These are phyloP conservation scores for Atta texana DNA, from an alignment of 1,140 invertebrate species.

Conservation along the genomic window DNA sequence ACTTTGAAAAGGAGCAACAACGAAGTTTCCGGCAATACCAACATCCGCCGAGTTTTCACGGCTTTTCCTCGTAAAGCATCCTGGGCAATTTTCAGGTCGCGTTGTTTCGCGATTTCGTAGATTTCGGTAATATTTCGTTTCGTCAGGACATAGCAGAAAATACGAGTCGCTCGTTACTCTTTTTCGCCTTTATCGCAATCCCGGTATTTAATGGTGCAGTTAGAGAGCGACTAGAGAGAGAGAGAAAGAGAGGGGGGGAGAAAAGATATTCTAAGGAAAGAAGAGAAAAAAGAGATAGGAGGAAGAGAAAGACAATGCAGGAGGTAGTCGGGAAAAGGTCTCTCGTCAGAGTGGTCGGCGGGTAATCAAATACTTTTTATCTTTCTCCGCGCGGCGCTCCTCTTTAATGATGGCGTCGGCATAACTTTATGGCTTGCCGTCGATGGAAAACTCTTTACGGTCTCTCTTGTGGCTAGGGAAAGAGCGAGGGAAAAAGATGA, in stretches of 20 bases:
- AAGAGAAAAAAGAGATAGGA: neutral
- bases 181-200: constrained; percentile 48
- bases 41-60: constrained; percentile 13
- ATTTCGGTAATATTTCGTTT: constrained; percentile 54
- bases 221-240: constrained; percentile 44
- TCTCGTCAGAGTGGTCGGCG: constrained; percentile 62
- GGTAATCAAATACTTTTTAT: constrained; percentile 68
- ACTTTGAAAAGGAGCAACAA: constrained; percentile 28
- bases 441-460: constrained; percentile 66
- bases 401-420: constrained; percentile 65
- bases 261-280: neutral
- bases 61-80: constrained; percentile 44
- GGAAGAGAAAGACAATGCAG: neutral
- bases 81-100: constrained; percentile 45
- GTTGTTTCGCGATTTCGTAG: constrained; percentile 46
- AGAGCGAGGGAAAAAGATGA: neutral
- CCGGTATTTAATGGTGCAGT: constrained; percentile 54
- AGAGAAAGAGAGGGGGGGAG: neutral
- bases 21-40: neutral
- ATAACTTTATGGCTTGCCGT: constrained; percentile 61
- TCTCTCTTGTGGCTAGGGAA: constrained; percentile 37
- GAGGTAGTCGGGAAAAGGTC: constrained; percentile 53
- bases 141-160: constrained; percentile 21
- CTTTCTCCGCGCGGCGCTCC: constrained; percentile 45
- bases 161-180: constrained; percentile 56